Conservation (phyloP, 2,888 invertebrate genomes). For the Galerucella pusilla region DNA sequence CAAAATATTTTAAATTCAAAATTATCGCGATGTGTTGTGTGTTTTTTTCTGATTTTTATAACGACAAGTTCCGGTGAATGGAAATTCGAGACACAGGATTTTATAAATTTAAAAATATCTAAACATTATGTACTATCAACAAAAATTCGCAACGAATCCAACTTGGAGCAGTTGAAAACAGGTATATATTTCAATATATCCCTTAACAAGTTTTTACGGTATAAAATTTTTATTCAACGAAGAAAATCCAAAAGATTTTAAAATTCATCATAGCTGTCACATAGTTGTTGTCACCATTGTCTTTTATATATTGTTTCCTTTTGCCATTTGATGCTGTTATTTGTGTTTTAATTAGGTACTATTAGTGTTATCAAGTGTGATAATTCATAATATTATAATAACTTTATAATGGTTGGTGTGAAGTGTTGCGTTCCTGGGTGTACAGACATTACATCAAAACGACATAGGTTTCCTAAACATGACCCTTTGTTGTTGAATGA, state of each 20-base stretch:
- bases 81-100: constrained; percentile 21
- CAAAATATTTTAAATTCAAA: neutral
- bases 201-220: neutral
- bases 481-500: too few species aligned
- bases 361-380: too few species aligned
- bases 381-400: too few species aligned
- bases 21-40: constrained; percentile 7
- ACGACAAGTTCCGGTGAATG: constrained; percentile 16
- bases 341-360: too few species aligned
- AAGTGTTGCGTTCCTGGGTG: too few species aligned
- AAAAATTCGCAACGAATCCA: constrained; percentile 13
- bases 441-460: too few species aligned
- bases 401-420: too few species aligned
- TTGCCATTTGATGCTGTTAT: too few species aligned
- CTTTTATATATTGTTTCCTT: too few species aligned
- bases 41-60: neutral
- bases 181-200: constrained; percentile 19
- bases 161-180: constrained; percentile 10
- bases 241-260: constrained; percentile 9
- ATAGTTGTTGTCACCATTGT: too few species aligned
- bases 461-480: too few species aligned
- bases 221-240: constrained; percentile 28
- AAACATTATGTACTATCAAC: constrained; percentile 24
- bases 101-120: constrained; percentile 11
- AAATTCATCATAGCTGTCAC: too few species aligned